phyloP scores from a whole-genome alignment of 2,888 invertebrate genomes.

The Ichneumoninae sp. region DNA sequence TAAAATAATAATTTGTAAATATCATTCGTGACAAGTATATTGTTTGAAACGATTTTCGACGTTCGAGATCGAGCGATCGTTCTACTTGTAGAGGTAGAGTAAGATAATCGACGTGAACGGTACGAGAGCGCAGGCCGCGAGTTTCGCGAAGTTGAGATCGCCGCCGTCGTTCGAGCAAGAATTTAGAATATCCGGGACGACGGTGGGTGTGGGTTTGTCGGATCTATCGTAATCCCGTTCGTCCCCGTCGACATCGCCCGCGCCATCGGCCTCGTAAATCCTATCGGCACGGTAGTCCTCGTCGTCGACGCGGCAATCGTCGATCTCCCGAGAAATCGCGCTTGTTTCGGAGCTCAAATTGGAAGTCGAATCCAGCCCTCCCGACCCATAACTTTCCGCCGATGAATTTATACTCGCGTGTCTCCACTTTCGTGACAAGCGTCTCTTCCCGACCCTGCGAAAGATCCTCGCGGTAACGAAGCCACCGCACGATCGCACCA shows the following conservation, averaged over 20 bases:
- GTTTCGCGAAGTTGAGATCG: constrained; percentile 75
- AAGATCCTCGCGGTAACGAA: constrained; percentile 49
- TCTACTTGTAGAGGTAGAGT: constrained; percentile 77
- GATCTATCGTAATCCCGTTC: constrained; percentile 62
- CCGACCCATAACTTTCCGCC: background rate
- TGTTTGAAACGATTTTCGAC: background rate
- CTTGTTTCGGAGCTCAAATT: constrained; percentile 1
- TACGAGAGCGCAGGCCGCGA: constrained; percentile 77
- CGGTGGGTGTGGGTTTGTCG: constrained; percentile 73
- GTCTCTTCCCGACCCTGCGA: constrained; percentile 10
- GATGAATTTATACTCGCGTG: constrained; percentile 25
- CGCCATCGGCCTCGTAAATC: constrained; percentile 51
- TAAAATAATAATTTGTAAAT: background rate
- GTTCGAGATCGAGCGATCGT: constrained; percentile 38
- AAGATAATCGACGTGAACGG: constrained; percentile 79
- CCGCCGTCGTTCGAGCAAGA: constrained; percentile 75
- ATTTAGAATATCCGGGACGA: constrained; percentile 76
- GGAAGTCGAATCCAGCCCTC: background rate
- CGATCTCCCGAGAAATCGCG: constrained; percentile 9
- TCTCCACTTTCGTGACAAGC: constrained; percentile 38
- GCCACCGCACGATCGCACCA: constrained; percentile 48
- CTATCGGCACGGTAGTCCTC: constrained; percentile 24
- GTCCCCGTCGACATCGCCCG: constrained; percentile 35
- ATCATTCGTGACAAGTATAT: background rate
- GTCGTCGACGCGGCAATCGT: background rate